Conservation (phyloP, 2,113 vertebrate genomes). For the Apodemus speciosus region DNA sequence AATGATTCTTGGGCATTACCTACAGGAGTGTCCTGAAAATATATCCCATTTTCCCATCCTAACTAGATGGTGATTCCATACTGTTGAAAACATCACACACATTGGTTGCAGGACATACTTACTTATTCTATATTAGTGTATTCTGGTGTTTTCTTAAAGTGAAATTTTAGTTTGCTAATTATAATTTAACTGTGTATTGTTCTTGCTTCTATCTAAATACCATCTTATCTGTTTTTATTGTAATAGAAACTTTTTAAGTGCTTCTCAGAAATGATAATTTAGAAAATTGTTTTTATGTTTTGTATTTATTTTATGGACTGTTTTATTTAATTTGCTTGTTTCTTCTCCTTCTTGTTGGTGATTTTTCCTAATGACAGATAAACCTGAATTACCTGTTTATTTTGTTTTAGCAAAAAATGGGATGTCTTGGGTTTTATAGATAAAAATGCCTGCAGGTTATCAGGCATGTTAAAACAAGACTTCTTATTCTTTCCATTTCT, state of each 20-base stretch:
- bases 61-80: background rate
- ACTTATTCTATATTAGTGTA: background rate
- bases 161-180: slow-evolving; percentile 14
- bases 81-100: background rate
- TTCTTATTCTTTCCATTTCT: background rate
- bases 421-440: slow-evolving; percentile 18
- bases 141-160: background rate
- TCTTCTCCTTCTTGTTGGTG: background rate
- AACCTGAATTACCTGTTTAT: background rate
- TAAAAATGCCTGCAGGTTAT: background rate
- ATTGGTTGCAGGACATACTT: background rate
- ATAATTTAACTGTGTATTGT: background rate
- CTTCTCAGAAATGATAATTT: background rate
- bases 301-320: background rate
- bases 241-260: background rate
- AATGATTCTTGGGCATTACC: background rate
- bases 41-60: background rate
- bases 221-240: background rate
- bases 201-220: background rate
- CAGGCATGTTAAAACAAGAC: background rate
- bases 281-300: background rate
- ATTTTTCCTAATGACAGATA: slow-evolving; percentile 1
- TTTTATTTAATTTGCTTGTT: background rate
- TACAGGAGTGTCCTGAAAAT: background rate
- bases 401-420: background rate